Percentiles rank a stretch among this genome's conserved stretches.
phyloP scores from a whole-genome alignment of 2,888 invertebrate genomes.

The Mythimna lalbum region DNA sequence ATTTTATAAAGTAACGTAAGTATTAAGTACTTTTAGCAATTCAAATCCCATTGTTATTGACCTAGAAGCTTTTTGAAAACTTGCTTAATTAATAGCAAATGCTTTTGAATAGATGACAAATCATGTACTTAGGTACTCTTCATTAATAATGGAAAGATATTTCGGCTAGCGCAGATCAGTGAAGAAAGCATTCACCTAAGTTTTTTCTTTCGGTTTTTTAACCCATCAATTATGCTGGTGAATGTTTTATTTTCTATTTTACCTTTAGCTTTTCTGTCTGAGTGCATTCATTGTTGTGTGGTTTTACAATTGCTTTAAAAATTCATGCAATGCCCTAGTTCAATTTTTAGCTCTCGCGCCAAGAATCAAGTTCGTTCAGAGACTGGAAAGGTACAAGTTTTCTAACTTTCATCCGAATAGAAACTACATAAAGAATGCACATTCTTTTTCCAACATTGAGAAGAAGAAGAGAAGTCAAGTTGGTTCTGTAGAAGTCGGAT shows the following conservation, averaged over 20 bases:
- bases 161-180: conserved; percentile 1
- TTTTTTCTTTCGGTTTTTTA: conserved; percentile 8
- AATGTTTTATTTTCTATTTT: not conserved
- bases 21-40: conserved; percentile 40
- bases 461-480: not conserved
- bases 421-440: conserved; percentile 9
- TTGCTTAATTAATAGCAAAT: conserved; percentile 45
- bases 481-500: not conserved
- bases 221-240: not conserved
- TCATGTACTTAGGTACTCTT: conserved; percentile 27
- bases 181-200: not conserved
- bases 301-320: not conserved
- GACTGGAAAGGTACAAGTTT: conserved; percentile 1
- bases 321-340: not conserved
- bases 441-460: not conserved
- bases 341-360: not conserved
- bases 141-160: conserved; percentile 35
- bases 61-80: conserved; percentile 50
- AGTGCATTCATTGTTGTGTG: not conserved
- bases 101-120: conserved; percentile 54
- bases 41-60: conserved; percentile 54
- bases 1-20: conserved; percentile 52
- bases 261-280: not conserved
- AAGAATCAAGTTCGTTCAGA: conserved; percentile 1
- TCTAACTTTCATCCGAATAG: not conserved